Conservation (phyloP, 53 echinoderm and acorn worm species). For the Paelopatides confundens region DNA sequence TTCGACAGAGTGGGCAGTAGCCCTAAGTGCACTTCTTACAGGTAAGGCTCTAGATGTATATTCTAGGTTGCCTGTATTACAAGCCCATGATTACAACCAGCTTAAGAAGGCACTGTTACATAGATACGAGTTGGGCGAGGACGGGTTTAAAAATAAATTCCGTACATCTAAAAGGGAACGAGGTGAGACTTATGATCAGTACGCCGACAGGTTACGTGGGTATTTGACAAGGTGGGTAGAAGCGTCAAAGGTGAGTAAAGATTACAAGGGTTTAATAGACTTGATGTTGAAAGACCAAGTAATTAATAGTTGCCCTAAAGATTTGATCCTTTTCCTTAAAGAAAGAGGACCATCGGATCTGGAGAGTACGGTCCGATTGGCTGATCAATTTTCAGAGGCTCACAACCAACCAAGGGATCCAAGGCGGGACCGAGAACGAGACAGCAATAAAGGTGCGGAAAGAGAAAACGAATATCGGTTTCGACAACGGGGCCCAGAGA, state of each 20-base stretch:
- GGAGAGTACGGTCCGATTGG: neutral
- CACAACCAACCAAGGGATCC: neutral
- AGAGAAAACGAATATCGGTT: neutral
- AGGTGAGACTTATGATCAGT: neutral
- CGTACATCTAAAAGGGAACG: no score
- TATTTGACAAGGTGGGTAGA: neutral
- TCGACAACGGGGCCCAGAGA: neutral
- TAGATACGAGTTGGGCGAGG: neutral
- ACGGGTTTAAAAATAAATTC: neutral
- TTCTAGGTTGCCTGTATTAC: no score
- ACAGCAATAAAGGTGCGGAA: neutral
- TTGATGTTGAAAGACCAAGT: no score
- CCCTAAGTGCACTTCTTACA: no score
- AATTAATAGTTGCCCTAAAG: neutral
- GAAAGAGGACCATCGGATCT: neutral
- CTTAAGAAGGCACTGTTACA: no score
- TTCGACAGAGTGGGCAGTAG: no score
- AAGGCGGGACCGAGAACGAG: neutral
- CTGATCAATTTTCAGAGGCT: neutral
- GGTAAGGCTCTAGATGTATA: no score
- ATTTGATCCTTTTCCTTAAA: neutral
- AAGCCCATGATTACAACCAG: no score
- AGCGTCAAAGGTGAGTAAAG: no score
- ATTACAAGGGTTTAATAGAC: no score
- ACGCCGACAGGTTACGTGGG: no score